Evolutionary conservation across 1,140 invertebrate species (phyloP).

Genomic region (Eciton burchellii): DNA sequence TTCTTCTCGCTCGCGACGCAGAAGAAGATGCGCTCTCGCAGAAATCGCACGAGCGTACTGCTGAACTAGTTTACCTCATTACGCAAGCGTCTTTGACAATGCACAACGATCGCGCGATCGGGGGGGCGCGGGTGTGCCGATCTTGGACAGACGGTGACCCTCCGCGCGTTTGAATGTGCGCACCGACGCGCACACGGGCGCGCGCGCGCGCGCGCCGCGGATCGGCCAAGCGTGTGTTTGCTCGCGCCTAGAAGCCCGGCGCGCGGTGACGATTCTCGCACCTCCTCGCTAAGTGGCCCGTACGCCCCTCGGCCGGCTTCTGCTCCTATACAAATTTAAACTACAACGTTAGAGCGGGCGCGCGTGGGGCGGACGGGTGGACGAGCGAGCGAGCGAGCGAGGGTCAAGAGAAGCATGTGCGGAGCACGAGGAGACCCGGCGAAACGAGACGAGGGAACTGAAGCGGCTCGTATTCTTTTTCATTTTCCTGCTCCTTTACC

Average conservation of each 20-base stretch:
- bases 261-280: slow-evolving; percentile 85
- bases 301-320: slow-evolving; percentile 82
- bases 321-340: slow-evolving; percentile 85
- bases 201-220: slow-evolving; percentile 33
- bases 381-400: slow-evolving; percentile 37
- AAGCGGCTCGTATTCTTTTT: slow-evolving; percentile 65
- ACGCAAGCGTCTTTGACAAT: slow-evolving; percentile 69
- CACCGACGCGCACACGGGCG: slow-evolving; percentile 42
- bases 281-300: slow-evolving; percentile 83
- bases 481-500: slow-evolving; percentile 43
- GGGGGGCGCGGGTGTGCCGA: slow-evolving; percentile 24
- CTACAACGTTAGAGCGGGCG: slow-evolving; percentile 73
- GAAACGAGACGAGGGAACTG: slow-evolving; percentile 65
- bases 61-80: slow-evolving; percentile 68
- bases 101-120: slow-evolving; percentile 66
- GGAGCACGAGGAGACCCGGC: slow-evolving; percentile 47
- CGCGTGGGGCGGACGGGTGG: slow-evolving; percentile 46
- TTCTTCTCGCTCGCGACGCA: slow-evolving; percentile 28
- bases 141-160: slow-evolving; percentile 30
- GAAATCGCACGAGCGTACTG: background rate
- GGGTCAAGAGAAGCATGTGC: slow-evolving; percentile 24
- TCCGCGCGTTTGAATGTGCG: background rate
- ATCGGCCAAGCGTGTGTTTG: slow-evolving; percentile 74
- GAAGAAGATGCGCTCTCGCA: slow-evolving; percentile 18
- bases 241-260: slow-evolving; percentile 82